A percentile compares a stretch with the other conserved stretches of the same genome.
Conservation (phyloP, 2,113 vertebrate species). For the Platichthys flesus region DNA sequence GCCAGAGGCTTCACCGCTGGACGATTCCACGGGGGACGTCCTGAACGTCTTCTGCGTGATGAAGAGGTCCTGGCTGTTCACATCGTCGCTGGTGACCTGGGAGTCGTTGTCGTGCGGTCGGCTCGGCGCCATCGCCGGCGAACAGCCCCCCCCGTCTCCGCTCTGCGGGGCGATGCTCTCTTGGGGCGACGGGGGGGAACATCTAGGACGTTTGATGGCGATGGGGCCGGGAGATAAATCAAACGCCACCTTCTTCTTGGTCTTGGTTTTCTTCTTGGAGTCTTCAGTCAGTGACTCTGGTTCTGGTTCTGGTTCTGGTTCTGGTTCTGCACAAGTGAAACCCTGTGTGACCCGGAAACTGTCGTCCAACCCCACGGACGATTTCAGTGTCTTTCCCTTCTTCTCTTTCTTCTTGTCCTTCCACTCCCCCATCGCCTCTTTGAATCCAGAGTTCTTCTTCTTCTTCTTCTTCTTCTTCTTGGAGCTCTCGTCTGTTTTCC, state of each 20-base stretch:
- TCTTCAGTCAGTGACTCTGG: background rate
- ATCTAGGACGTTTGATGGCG: slow-evolving; percentile 36
- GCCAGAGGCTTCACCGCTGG: slow-evolving; percentile 48
- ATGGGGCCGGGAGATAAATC: slow-evolving; percentile 31
- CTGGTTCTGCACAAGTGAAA: background rate
- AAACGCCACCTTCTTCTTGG: slow-evolving; percentile 76
- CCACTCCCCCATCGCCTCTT: slow-evolving; percentile 21
- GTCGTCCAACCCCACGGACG: background rate
- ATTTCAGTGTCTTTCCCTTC: slow-evolving; percentile 41
- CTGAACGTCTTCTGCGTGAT: slow-evolving; percentile 84
- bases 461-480: slow-evolving; percentile 35
- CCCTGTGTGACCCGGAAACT: background rate
- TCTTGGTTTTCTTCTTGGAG: slow-evolving; percentile 22
- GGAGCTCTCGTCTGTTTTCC: background rate
- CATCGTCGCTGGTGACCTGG: slow-evolving; percentile 61
- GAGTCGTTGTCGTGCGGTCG: slow-evolving; percentile 28
- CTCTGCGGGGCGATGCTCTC: background rate
- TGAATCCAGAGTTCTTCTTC: background rate
- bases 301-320: background rate
- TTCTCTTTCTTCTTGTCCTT: slow-evolving; percentile 63
- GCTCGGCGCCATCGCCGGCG: background rate
- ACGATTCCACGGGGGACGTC: slow-evolving; percentile 37
- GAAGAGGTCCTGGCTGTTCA: slow-evolving; percentile 84
- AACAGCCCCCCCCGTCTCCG: background rate
- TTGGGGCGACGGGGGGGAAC: background rate